Base-by-base conservation (phyloP, 2,888 invertebrate species). In the Lasius platythorax region DNA sequence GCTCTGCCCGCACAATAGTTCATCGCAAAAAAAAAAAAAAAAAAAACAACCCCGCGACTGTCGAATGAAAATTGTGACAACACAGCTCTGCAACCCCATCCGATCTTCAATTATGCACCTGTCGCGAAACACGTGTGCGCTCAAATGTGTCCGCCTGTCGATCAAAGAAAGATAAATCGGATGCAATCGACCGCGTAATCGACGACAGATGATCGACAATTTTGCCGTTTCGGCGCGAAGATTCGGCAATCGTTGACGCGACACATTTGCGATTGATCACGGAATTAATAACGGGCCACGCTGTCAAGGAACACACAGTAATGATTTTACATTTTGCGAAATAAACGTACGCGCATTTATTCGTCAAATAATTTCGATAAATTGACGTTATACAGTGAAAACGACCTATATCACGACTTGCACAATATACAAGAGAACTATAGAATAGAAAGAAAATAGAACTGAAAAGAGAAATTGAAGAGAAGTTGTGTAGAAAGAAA, bases 31-130 rank as follows among this genome's bases (percentile, higher is more conserved):
- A 68, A 87, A 87, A 5, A 87, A 87, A 5, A 37, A 37, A 33
- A 3, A 33, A 37, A 37, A 37, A 23, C 74, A 46, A 46, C 18
- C 0, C 18, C 50, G 50, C 50, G n/a, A 53, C n/a, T 61, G 72
- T 56, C 74, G 23, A 53, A 30, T 63, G n/a, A 73, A 67, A 61
- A 23, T 63, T 53, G 53, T 8, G 53, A 53, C n/a, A 8, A 53
- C 18, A 53, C 18, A n/a, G 2, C 73, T 82, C 64, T 85, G 64
- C 50, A 66, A 78, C 83, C 83, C 83, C 84, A 73, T 82, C 37
- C 79, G 73, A 37, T 5, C 85, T 87, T 87, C 83, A 83, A 90
- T 90, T 90, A 28, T 40, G 89, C 82, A 85, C 82, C 87, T 87
- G 83, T 82, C 87, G 86, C 63, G 53, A 63, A 79, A 46, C 46